phyloP scores from a whole-genome alignment of 2,888 invertebrate species.

The Agonum fuliginosum region DNA sequence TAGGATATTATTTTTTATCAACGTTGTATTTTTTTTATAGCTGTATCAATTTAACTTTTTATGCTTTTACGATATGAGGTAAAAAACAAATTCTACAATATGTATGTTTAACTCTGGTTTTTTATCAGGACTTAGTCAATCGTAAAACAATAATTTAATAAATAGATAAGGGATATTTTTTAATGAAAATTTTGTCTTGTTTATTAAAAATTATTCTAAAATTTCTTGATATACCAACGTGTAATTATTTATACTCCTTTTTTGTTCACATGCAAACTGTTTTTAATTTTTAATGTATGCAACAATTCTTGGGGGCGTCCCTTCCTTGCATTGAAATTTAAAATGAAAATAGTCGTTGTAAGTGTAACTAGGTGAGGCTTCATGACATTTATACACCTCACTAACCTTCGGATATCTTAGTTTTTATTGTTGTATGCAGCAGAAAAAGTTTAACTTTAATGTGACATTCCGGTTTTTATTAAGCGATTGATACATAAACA shows the following conservation, averaged over 20 bases:
- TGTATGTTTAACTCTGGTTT: too few species aligned
- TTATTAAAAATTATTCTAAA: too few species aligned
- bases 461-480: slow-evolving; percentile 16
- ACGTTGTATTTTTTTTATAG: too few species aligned
- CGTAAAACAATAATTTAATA: too few species aligned
- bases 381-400: background rate
- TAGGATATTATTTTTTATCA: too few species aligned
- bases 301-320: slow-evolving; percentile 28
- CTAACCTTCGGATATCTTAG: slow-evolving; percentile 10
- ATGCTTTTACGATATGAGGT: too few species aligned
- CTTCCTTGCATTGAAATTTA: slow-evolving; percentile 22
- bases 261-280: slow-evolving; percentile 31
- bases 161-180: too few species aligned
- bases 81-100: too few species aligned
- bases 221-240: background rate
- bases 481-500: background rate
- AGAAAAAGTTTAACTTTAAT: background rate
- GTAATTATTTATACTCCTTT: background rate
- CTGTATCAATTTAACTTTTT: too few species aligned
- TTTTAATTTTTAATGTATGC: slow-evolving; percentile 40
- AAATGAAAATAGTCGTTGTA: slow-evolving; percentile 20
- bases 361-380: slow-evolving; percentile 19
- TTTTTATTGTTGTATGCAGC: slow-evolving; percentile 14
- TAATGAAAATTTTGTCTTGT: too few species aligned
- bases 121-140: too few species aligned